These are phyloP conservation scores for Glyphotaelius pellucidus DNA, from an alignment of 2,888 invertebrate genomes.

Conservation along the genomic window DNA sequence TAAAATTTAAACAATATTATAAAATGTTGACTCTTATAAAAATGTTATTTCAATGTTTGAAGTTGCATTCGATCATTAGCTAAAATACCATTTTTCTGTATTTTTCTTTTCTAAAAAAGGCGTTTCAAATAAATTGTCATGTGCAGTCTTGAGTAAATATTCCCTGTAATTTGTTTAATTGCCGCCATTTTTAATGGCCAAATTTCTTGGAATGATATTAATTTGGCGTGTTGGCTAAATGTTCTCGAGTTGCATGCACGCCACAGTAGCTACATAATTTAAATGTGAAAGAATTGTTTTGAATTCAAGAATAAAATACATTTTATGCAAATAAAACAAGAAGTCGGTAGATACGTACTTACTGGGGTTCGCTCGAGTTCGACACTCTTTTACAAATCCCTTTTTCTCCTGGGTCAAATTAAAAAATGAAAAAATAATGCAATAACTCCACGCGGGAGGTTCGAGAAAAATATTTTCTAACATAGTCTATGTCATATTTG, in stretches of 20 bases:
- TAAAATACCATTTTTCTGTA: background rate
- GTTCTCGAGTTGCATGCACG: background rate
- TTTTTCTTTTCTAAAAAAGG: background rate
- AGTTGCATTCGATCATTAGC: background rate
- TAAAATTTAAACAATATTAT: background rate
- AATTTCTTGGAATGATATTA: conserved; percentile 12
- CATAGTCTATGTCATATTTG: too few species aligned
- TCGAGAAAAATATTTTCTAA: too few species aligned
- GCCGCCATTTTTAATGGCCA: conserved; percentile 25
- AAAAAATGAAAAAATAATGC: too few species aligned
- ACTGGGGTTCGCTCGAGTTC: background rate
- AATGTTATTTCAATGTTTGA: background rate
- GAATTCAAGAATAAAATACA: background rate
- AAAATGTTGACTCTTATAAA: background rate
- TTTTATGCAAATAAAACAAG: background rate
- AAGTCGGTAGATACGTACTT: background rate
- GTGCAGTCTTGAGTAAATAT: conserved; percentile 20
- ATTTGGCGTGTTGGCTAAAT: conserved; percentile 5
- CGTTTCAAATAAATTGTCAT: background rate
- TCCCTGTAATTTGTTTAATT: conserved; percentile 30
- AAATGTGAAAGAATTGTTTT: background rate
- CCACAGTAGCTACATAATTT: background rate
- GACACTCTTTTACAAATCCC: background rate
- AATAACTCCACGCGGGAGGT: too few species aligned
- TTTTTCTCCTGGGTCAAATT: background rate